A percentile compares a stretch with the other conserved stretches of the same genome.
phyloP scores from a whole-genome alignment of 2,113 vertebrate genomes.

The Platycercus adscitus region DNA sequence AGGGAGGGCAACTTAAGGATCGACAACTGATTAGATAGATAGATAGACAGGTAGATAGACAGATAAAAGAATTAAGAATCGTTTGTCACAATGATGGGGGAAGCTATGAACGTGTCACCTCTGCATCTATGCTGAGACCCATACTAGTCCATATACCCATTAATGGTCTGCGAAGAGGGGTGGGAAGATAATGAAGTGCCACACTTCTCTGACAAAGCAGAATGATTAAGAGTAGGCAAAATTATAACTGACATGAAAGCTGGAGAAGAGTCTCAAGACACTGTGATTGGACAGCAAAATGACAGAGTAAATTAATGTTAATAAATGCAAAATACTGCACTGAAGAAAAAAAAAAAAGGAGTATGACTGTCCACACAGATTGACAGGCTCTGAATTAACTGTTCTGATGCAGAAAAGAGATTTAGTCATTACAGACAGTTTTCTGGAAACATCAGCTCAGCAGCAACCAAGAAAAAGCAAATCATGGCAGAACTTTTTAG shows the following conservation, averaged over 20 bases:
- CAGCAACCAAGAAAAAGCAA: not conserved
- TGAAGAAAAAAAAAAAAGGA: not conserved
- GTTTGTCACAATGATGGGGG: not conserved
- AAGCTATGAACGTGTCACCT: not conserved
- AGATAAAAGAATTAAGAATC: not conserved
- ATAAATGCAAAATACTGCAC: constrained; percentile 25
- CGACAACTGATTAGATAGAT: not conserved
- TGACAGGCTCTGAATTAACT: constrained; percentile 8
- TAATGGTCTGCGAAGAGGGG: not conserved
- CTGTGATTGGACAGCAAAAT: not conserved
- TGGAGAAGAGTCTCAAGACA: not conserved
- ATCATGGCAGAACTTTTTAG: not conserved
- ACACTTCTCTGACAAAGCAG: not conserved
- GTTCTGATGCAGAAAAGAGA: not conserved
- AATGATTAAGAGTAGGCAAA: not conserved
- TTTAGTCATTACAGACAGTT: not conserved
- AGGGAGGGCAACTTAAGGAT: not conserved
- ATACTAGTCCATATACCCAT: not conserved
- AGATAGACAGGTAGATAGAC: too few relatives aligned
- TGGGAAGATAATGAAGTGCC: not conserved
- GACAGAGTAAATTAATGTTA: constrained; percentile 39
- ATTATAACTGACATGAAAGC: not conserved
- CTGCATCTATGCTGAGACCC: not conserved
- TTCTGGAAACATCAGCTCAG: not conserved
- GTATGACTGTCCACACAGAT: not conserved